Percentiles rank a stretch among this genome's conserved stretches.
Evolutionary conservation across 2,113 vertebrate species (phyloP).

Genomic region (Alosa alosa): DNA sequence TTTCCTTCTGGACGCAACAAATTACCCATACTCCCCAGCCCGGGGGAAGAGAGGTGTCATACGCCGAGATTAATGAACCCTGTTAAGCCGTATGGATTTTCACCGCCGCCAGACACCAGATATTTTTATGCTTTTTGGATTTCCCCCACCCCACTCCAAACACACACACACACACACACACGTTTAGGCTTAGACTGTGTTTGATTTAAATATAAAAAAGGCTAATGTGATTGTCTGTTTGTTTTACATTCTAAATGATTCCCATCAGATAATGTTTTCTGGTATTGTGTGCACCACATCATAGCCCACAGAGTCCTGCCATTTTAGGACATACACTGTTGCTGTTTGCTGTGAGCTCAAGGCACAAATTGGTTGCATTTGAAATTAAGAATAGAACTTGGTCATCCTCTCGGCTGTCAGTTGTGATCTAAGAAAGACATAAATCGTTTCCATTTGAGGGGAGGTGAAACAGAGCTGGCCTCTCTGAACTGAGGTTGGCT

Average conservation of each 20-base stretch:
- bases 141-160: neutral
- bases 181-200: neutral
- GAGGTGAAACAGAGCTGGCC: neutral
- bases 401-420: neutral
- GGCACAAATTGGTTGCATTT: neutral
- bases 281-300: neutral
- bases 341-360: too few species aligned
- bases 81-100: slow-evolving; percentile 16
- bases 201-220: neutral
- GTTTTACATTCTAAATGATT: neutral
- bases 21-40: neutral
- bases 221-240: neutral
- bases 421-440: neutral
- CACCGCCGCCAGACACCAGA: neutral
- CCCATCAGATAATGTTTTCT: neutral
- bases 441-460: neutral
- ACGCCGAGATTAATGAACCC: neutral
- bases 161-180: neutral
- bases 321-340: too few species aligned
- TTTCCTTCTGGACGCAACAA: neutral
- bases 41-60: neutral
- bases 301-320: neutral
- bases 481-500: neutral
- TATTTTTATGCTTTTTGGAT: neutral
- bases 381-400: neutral